Evolutionary conservation across 2,113 vertebrate species (phyloP).

Genomic region (Pholis gunnellus): DNA sequence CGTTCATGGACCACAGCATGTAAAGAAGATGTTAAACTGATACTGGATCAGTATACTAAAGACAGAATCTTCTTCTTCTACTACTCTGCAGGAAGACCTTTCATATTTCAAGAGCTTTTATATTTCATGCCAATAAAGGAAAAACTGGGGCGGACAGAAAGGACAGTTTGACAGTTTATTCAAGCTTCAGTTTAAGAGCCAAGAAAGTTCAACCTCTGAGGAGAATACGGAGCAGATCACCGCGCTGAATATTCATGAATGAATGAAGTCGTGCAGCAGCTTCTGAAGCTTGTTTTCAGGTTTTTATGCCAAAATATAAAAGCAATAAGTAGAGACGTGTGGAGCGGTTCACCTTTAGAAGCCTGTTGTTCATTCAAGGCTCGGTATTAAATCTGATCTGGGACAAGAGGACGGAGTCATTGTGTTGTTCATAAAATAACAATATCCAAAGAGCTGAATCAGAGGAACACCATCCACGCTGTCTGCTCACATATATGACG

Average conservation of each 20-base stretch:
- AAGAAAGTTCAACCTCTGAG: constrained; percentile 42
- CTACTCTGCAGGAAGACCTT: constrained; percentile 20
- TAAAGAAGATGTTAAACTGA: too few relatives aligned
- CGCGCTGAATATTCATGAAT: constrained; percentile 65
- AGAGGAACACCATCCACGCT: background rate
- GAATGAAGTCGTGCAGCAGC: constrained; percentile 1
- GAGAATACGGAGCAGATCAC: constrained; percentile 58
- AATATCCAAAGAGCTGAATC: background rate
- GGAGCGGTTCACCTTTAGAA: constrained; percentile 49
- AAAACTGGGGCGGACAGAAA: constrained; percentile 60
- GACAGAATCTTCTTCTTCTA: too few relatives aligned
- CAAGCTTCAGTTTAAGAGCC: constrained; percentile 64
- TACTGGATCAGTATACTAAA: too few relatives aligned
- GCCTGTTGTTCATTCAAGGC: constrained; percentile 35
- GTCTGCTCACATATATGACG: background rate
- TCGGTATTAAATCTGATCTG: constrained; percentile 21
- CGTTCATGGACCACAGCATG: background rate
- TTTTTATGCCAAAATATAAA: constrained; percentile 57
- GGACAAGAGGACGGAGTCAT: constrained; percentile 39
- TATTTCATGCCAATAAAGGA: constrained; percentile 66
- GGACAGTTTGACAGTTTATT: constrained; percentile 74
- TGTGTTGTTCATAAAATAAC: background rate
- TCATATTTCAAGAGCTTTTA: constrained; percentile 41
- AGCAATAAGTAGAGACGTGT: background rate
- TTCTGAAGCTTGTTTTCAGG: constrained; percentile 49